Percentiles rank a stretch among this genome's conserved stretches.
These are phyloP conservation scores for Vanacampus margaritifer DNA, from an alignment of 2,113 vertebrate species.

Conservation along the genomic window DNA sequence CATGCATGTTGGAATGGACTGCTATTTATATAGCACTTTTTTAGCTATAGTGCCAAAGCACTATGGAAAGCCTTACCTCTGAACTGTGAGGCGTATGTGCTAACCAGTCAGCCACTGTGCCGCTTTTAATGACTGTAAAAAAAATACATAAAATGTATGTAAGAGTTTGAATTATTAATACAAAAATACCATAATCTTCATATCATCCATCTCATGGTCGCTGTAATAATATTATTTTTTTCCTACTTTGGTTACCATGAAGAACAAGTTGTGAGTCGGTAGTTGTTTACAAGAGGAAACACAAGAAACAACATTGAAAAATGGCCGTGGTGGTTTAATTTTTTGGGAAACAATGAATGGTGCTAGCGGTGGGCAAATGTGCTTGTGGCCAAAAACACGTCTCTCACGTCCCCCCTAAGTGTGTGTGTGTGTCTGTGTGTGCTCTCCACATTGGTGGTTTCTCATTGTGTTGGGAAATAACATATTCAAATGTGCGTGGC, in stretches of 20 bases:
- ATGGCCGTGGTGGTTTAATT: slow-evolving; percentile 39
- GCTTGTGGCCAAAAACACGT: slow-evolving; percentile 60
- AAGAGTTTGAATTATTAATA: too few relatives aligned
- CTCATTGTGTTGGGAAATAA: slow-evolving; percentile 58
- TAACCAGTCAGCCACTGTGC: too few relatives aligned
- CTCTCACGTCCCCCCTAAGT: slow-evolving; percentile 45
- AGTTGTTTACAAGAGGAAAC: slow-evolving; percentile 57
- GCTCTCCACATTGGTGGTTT: slow-evolving; percentile 41
- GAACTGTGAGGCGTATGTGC: too few relatives aligned
- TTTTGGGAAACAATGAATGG: slow-evolving; percentile 59
- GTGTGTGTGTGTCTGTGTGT: slow-evolving; percentile 22
- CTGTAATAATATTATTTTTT: slow-evolving; percentile 24
- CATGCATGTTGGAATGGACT: too few relatives aligned
- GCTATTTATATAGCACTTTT: too few relatives aligned
- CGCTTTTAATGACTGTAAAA: too few relatives aligned
- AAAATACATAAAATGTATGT: too few relatives aligned
- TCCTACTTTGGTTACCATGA: slow-evolving; percentile 36
- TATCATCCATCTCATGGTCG: slow-evolving; percentile 36
- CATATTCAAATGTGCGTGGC: slow-evolving; percentile 67
- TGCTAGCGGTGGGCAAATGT: slow-evolving; percentile 51
- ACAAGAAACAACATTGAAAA: slow-evolving; percentile 52
- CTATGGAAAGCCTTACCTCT: too few relatives aligned
- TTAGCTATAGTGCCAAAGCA: too few relatives aligned
- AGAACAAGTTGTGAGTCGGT: slow-evolving; percentile 37
- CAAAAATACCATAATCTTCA: too few relatives aligned